A percentile compares a stretch with the other conserved stretches of the same genome.
Conservation (phyloP, 23 tunicate genomes). For the Phallusia fumigata region DNA sequence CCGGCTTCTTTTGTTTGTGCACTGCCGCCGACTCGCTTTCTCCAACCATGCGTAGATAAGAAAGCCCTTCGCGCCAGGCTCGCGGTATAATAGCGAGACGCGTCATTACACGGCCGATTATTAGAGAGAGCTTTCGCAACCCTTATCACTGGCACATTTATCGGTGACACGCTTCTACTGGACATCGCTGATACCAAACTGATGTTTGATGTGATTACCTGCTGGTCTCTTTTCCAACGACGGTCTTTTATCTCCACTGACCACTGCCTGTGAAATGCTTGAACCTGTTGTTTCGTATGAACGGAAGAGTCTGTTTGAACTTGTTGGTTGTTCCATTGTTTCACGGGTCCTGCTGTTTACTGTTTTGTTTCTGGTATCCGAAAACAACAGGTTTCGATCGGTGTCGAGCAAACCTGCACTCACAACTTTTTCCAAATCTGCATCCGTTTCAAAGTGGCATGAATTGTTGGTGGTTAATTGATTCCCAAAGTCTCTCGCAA, state of each 20-base stretch:
- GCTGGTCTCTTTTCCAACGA: background rate
- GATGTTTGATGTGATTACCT: background rate
- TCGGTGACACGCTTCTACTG: background rate
- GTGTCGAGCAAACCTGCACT: background rate
- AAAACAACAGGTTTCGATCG: conserved; percentile 1
- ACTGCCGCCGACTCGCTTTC: background rate
- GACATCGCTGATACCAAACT: background rate
- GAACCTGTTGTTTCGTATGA: background rate
- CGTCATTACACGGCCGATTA: background rate
- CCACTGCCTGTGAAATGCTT: background rate
- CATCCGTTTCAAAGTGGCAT: background rate
- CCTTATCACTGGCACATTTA: background rate
- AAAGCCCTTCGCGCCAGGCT: background rate
- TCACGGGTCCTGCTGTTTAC: background rate
- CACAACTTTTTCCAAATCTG: background rate
- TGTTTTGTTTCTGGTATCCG: conserved; percentile 7
- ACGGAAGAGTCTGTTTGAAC: conserved; percentile 12
- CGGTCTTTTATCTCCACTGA: background rate
- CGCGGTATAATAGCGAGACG: background rate
- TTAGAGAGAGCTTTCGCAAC: background rate
- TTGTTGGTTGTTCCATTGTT: background rate
- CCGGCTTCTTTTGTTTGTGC: conserved; percentile 25
- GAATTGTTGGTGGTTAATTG: background rate
- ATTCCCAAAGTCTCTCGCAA: background rate
- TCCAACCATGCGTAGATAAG: background rate